These are phyloP conservation scores for Stegostoma tigrinum DNA, from an alignment of 2,113 vertebrate species.

Conservation along the genomic window DNA sequence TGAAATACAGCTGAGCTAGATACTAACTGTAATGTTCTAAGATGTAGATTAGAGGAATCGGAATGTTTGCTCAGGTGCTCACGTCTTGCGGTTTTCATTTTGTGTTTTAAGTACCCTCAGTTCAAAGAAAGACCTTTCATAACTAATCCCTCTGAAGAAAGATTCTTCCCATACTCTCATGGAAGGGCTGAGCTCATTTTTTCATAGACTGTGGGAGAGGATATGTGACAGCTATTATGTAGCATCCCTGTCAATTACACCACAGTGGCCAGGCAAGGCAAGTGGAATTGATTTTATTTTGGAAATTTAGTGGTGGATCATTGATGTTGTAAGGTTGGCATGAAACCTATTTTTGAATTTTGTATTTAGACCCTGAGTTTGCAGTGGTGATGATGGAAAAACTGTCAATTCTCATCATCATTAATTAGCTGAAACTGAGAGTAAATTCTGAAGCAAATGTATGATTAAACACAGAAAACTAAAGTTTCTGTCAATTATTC, in stretches of 20 bases:
- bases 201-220: not conserved
- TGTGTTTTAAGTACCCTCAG: not conserved
- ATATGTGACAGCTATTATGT: not conserved
- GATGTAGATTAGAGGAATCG: not conserved
- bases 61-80: constrained; percentile 18
- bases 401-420: not conserved
- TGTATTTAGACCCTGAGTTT: not conserved
- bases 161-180: not conserved
- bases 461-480: no score
- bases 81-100: not conserved
- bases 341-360: not conserved
- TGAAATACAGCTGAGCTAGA: not conserved
- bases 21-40: not conserved
- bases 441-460: no score
- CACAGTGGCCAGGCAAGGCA: not conserved
- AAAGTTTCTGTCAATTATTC: not conserved
- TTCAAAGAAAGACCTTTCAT: not conserved
- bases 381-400: not conserved
- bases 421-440: not conserved
- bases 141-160: not conserved
- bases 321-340: not conserved
- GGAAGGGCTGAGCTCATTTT: not conserved
- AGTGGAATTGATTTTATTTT: not conserved
- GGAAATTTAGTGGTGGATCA: not conserved
- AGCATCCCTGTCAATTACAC: not conserved